Evolutionary conservation across 2,888 invertebrate genomes (phyloP), one percentile per base, ranked within the genome.

Genomic region (Drosophila paracracens): DNA sequence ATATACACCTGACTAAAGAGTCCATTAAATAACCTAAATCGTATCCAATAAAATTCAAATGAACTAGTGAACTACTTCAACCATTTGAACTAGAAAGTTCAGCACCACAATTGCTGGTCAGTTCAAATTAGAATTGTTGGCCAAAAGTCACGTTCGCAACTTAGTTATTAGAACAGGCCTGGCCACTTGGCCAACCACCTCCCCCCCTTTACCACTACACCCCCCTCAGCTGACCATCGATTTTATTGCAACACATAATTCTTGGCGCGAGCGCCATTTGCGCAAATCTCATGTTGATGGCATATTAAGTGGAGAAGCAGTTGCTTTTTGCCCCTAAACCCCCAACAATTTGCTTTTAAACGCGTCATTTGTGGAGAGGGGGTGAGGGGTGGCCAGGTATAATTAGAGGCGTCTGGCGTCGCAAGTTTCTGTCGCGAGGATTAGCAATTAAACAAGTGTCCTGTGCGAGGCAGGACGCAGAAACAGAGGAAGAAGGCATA

Each of bases 171-270:
- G 89, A 74, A 38, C 33, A 16, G 48, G 31, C 25, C 35, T 70
- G 70, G 61, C 68, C 54, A 58, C 67, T 63, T 60, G 43, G 38
- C 16, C 21, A 43, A 46, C 4, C 52, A 5, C 25, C n/a, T 10
- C 18, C 25, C 52, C n/a, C 16, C 21, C 3, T 16, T 16, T 8
- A 5, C 48, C 36, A 36, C 3, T 29, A 3, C 29, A 11, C 10
- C 36, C 13, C 51, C 51, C 21, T 4, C 35, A 13, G 21, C 31
- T 21, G 10, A 1, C 6, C 25, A 89, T 88, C 79, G 87, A 90
- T 88, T 90, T 88, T 87, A 90, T 89, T 87, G 84, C 90, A 76
- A 76, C 89, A 89, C 87, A 88, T 88, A 90, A 89, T 88, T 89
- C 81, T 74, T 76, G 76, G 57, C 71, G 63, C 64, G 61, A 8